These are phyloP conservation scores for Folsomia candida DNA, from an alignment of 2,888 invertebrate genomes.

Conservation along the genomic window DNA sequence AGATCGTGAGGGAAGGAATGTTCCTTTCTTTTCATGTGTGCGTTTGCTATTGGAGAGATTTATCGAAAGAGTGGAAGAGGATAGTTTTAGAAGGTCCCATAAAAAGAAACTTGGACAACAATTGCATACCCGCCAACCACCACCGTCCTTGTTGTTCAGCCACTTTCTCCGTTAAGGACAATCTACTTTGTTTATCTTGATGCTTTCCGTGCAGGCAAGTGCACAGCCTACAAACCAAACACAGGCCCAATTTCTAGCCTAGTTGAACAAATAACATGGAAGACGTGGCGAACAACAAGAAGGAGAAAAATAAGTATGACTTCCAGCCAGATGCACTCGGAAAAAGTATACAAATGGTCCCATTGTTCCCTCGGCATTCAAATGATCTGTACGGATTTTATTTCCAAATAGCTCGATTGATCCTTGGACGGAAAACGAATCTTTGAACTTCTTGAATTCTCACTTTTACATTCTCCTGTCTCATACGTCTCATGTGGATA, in stretches of 20 bases:
- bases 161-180: background rate
- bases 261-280: background rate
- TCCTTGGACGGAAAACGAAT: constrained; percentile 2
- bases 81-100: no score
- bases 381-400: constrained; percentile 13
- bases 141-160: no score
- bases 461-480: background rate
- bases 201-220: background rate
- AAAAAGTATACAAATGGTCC: constrained; percentile 12
- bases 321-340: constrained; percentile 4
- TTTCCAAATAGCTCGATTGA: constrained; percentile 7
- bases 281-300: background rate
- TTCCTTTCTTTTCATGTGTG: no score
- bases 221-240: background rate
- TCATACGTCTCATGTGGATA: no score
- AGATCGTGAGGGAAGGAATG: constrained; percentile 24
- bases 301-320: background rate
- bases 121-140: no score
- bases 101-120: no score
- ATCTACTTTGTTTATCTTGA: constrained; percentile 1
- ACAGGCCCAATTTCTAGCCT: background rate
- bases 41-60: no score
- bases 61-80: no score
- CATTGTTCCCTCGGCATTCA: constrained; percentile 9
- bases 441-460: background rate